A percentile compares a stretch with the other conserved stretches of the same genome.
Evolutionary conservation across 2,797 vertebrate genomes (phyloP).

Genomic region (Poeciliopsis infans): DNA sequence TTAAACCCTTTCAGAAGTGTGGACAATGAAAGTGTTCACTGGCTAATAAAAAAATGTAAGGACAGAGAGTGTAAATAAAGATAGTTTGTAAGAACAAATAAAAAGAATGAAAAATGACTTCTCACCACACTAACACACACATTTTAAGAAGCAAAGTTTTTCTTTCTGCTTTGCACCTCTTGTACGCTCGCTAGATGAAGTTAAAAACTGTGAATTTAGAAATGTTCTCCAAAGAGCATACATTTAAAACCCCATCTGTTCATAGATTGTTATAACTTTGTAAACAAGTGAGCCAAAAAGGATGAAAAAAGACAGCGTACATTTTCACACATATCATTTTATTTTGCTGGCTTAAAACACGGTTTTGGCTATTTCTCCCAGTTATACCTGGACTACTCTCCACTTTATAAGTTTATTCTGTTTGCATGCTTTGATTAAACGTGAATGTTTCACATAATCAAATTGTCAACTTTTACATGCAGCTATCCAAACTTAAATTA

Average conservation of each 20-base stretch:
- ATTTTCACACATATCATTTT: neutral
- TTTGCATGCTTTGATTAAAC: neutral
- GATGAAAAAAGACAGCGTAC: neutral
- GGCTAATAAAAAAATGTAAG: neutral
- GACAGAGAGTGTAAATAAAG: neutral
- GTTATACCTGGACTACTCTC: neutral
- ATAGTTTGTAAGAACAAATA: neutral
- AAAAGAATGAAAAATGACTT: neutral
- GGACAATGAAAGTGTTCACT: constrained; percentile 7
- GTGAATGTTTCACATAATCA: neutral
- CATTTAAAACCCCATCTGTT: neutral
- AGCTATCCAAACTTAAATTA: neutral
- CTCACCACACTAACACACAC: neutral
- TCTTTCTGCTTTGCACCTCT: neutral
- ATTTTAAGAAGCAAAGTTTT: neutral
- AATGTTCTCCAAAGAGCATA: neutral
- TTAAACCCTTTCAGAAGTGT: constrained; percentile 22
- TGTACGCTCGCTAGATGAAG: neutral
- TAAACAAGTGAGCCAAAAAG: neutral
- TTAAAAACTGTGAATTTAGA: neutral
- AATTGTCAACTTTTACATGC: neutral
- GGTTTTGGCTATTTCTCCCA: neutral
- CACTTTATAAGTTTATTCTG: neutral
- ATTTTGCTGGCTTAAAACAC: neutral
- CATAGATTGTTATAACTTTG: neutral